Base-by-base conservation (phyloP, 2,888 invertebrate genomes). In the Chydorus sphaericus region DNA sequence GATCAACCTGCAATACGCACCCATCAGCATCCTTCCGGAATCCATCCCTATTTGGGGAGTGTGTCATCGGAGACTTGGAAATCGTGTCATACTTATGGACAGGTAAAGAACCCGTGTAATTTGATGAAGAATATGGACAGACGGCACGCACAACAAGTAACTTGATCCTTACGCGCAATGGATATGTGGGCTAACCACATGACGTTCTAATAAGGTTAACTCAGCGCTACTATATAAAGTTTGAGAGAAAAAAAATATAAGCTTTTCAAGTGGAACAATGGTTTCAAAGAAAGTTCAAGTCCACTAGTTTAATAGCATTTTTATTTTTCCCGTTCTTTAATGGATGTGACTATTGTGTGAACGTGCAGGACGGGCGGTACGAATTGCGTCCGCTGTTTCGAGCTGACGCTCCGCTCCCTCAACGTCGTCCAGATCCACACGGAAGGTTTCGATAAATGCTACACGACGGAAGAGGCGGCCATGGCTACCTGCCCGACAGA, bases 11-110 rank as follows among this genome's bases (percentile, higher is more conserved):
- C 75, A 76, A 60, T 80, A 80, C 65, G 77, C 76, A 55, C 68
- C 72, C 53, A 72, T 81, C 57, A 78, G 75, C 63, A 76, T 81
- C 60, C 77, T 76, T n/a, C 74, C 73, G 57, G 77, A 77, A 61
- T 74, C 78, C 29, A 79, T 81, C 62, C 78, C 79, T 7, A 76
- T 79, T 57, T 81, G 80, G 79, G 81, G 81, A 18, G 74, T 73
- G 62, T 81, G 81, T 63, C 76, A 79, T 63, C 70, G 71, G 59
- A 71, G 77, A 57, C 70, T 76, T 58, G 78, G 76, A 55, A 77
- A 77, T 65, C 78, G 78, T 63, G 76, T 79, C 61, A 74, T 81
- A 52, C 72, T 81, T 49, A 75, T 74, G 65, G 76, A 77, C 68
- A 75, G 72, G 77, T 77, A 67, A n/a, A n/a, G n/a, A n/a, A n/a